phyloP scores from a whole-genome alignment of 2,797 vertebrate genomes.

The Sternotherus odoratus region DNA sequence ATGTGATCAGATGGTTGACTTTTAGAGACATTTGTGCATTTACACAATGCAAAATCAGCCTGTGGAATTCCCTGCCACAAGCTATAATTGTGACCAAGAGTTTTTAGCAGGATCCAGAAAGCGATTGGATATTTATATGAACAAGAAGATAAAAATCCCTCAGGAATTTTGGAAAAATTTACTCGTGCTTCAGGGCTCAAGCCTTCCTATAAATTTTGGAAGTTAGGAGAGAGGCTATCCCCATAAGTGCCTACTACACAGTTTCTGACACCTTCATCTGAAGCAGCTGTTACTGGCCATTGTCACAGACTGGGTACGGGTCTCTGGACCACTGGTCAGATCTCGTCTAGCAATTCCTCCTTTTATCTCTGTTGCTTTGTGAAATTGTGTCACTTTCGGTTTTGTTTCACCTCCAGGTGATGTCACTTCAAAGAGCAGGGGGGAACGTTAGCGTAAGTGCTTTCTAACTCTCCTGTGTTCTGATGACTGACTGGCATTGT shows the following conservation, averaged over 20 bases:
- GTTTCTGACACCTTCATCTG: neutral
- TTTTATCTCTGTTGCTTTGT: neutral
- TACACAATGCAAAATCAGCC: neutral
- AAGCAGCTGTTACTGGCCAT: neutral
- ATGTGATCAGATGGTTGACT: neutral
- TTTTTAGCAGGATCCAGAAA: slow-evolving; percentile 20
- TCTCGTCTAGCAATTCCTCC: neutral
- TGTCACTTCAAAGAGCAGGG: neutral
- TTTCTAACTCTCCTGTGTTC: neutral
- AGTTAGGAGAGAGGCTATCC: neutral
- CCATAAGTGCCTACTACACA: neutral
- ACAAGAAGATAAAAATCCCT: neutral
- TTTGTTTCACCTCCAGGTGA: neutral
- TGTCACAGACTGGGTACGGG: neutral
- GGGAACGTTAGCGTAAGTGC: neutral
- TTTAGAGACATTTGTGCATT: neutral
- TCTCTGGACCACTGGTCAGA: neutral
- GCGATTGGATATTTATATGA: neutral
- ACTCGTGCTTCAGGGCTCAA: neutral
- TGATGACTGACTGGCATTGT: slow-evolving; percentile 50
- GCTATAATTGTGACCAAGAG: neutral
- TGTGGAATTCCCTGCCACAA: neutral
- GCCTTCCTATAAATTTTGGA: neutral
- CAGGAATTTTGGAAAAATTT: neutral
- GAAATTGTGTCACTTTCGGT: neutral